Evolutionary conservation across 2,888 invertebrate species (phyloP), one percentile per base, ranked within the genome.

Genomic region (Cerastis leucographa): DNA sequence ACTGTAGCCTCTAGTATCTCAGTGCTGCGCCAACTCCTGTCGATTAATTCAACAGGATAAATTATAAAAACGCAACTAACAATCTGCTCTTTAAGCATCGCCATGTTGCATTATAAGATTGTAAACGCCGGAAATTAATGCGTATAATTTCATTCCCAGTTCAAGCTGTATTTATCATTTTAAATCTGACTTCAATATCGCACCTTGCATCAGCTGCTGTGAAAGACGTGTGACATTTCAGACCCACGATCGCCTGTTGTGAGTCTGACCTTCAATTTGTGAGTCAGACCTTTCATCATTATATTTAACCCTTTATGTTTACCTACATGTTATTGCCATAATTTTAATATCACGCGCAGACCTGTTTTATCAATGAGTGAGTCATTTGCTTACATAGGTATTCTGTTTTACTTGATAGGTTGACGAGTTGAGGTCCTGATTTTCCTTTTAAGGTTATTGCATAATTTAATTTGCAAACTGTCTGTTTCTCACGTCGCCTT

Each of bases 221-320:
- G 79, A 86, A 71, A 80, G 86, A 83, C 81, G 70, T 80, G 86
- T 88, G 90, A 88, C 85, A 90, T 91, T 91, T 90, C 86, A 89
- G 87, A 87, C 84, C 88, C 94, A 94, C 77, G 94, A 95, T 86
- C 94, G 80, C 81, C 92, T 67, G 72, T 91, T 89, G n/a, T 75
- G 81, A 72, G 54, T 74, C 74, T 79, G 74, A 84, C 92, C 91
- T 90, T 88, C 87, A 74, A 59, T 51, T 59, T 51, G 59, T 93
- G 92, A 93, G 80, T 92, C 93, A 93, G 76, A 68, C n/a, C 74
- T 88, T 89, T 88, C 86, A 72, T 85, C 85, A 87, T 73, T 84
- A 40, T 65, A 71, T 75, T 61, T 79, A 86, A 89, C 85, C 89
- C 88, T 91, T 88, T 88, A 81, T 80, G n/a, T n/a, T n/a, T n/a